Percentiles rank a stretch among this genome's conserved stretches.
Conservation (phyloP, 2,797 vertebrate species). For the Pempheris klunzingeri region DNA sequence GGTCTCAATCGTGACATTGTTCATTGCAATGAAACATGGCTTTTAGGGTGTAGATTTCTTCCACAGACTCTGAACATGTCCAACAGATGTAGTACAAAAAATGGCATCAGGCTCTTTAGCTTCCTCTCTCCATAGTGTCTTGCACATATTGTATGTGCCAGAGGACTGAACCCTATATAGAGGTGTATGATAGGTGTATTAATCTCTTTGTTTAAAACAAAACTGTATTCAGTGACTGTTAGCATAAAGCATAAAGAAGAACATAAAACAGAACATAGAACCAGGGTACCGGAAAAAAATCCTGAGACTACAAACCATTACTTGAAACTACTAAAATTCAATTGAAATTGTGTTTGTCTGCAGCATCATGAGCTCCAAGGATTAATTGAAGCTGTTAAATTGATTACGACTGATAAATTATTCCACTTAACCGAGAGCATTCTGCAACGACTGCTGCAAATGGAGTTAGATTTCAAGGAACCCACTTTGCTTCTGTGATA, state of each 20-base stretch:
- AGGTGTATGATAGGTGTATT: background rate
- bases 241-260: background rate
- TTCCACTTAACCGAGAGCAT: slow-evolving; percentile 35
- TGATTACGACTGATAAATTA: slow-evolving; percentile 43
- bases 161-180: background rate
- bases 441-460: slow-evolving; percentile 9
- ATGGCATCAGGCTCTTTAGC: background rate
- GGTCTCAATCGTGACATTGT: background rate
- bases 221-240: background rate
- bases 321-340: slow-evolving; percentile 5
- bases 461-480: slow-evolving; percentile 11
- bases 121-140: background rate
- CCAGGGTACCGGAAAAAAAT: background rate
- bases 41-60: background rate
- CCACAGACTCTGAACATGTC: background rate
- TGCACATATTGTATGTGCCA: background rate
- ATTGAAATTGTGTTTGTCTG: background rate
- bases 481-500: background rate
- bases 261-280: background rate
- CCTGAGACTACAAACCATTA: background rate
- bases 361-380: slow-evolving; percentile 5
- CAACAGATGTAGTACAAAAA: background rate
- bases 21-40: background rate
- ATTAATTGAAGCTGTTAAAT: slow-evolving; percentile 46
- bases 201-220: background rate